Evolutionary conservation across 2,797 vertebrate genomes (phyloP).

Genomic region (Atherinosoma microstoma): DNA sequence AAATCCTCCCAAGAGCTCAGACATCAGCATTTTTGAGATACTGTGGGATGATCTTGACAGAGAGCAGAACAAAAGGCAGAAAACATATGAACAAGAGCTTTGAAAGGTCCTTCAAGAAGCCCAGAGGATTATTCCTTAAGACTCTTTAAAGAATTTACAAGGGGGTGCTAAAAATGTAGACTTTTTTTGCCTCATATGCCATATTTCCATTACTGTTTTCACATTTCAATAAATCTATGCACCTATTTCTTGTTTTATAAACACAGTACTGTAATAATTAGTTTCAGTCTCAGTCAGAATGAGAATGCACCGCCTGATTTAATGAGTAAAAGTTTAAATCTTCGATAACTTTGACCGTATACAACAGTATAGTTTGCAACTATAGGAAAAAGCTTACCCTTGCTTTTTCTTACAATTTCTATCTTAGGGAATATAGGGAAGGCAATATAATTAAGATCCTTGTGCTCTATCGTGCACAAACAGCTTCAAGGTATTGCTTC

Average conservation of each 20-base stretch:
- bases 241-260: not conserved
- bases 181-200: too few species aligned
- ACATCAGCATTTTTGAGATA: too few species aligned
- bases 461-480: not conserved
- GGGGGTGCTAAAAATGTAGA: too few species aligned
- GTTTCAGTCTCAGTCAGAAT: not conserved
- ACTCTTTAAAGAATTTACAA: not conserved
- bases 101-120: not conserved
- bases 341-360: not conserved
- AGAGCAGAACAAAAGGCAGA: not conserved
- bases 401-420: too few species aligned
- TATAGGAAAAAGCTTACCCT: not conserved
- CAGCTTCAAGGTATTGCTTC: constrained; percentile 6
- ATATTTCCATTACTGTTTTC: too few species aligned
- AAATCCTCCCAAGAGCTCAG: not conserved
- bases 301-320: not conserved
- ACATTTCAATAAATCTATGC: not conserved
- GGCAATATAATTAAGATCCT: too few species aligned
- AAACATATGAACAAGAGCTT: not conserved
- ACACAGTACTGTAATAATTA: not conserved
- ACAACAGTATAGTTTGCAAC: too few species aligned
- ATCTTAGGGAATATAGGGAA: too few species aligned
- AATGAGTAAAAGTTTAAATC: not conserved
- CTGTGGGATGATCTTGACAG: too few species aligned
- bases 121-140: not conserved